phyloP scores from a whole-genome alignment of 2,113 vertebrate species.

The Rallus limicola region DNA sequence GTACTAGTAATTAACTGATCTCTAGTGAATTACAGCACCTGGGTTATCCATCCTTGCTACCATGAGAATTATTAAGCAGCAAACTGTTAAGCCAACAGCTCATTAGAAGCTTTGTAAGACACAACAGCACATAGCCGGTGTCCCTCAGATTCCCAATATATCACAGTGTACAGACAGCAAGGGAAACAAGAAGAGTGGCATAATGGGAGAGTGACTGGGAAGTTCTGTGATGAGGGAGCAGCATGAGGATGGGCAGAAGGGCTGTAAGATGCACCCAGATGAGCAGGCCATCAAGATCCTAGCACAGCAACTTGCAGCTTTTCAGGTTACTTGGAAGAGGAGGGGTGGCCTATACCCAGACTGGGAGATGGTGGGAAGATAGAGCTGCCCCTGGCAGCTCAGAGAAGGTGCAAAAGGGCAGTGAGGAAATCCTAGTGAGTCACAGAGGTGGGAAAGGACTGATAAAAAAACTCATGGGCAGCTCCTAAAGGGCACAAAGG shows the following conservation, averaged over 20 bases:
- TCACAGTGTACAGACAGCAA: neutral
- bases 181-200: neutral
- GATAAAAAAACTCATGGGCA: neutral
- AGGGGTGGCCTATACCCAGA: neutral
- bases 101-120: neutral
- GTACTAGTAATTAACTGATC: slow-evolving; percentile 17
- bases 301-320: neutral
- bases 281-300: neutral
- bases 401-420: neutral
- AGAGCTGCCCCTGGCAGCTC: neutral
- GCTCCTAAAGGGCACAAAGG: neutral
- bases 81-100: slow-evolving; percentile 19
- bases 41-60: neutral
- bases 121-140: neutral
- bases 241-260: neutral
- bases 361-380: neutral
- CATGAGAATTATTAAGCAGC: slow-evolving; percentile 18
- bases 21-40: slow-evolving; percentile 29
- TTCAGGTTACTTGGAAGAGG: neutral
- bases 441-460: neutral
- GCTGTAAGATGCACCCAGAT: neutral
- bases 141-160: neutral
- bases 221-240: neutral
- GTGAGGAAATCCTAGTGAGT: neutral
- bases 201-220: neutral